Evolutionary conservation across 2,888 invertebrate genomes (phyloP), one percentile per base, ranked within the genome.

Genomic region (Rhabditophanes sp.): DNA sequence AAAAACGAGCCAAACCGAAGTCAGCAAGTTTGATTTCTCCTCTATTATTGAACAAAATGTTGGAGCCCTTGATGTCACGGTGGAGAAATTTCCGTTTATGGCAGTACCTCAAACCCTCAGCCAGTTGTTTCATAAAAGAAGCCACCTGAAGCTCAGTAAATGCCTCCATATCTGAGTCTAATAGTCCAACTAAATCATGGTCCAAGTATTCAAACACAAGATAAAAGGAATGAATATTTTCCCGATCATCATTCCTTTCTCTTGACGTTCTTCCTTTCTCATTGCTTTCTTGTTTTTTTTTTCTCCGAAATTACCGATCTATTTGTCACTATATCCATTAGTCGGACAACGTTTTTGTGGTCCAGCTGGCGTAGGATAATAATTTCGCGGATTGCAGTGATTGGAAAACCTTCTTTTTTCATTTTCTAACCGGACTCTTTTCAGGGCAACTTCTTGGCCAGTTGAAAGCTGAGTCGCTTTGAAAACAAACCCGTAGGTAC

Each of bases 151-250:
- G 75, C 68, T 87, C 85, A 44, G 79, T 82, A 67, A 96, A 88
- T 64, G 82, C 80, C 22, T 93, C 87, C 78, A 90, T 46, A 41
- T 85, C 85, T 14, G 88, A 88, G 67, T 96, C 93, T 31, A 99
- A 70, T 6, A 96, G 72, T 0, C 96, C 96, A 87, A 93, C 93
- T 49, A 96, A 71, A 69, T 96, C 96, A 66, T 99, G 96, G 71
- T 96, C 96, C 85, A 96, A 90, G 70, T 96, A 99, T 67, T 96
- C 96, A 67, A 96, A 96, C 6, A 96, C 96, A 41, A 99, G 73
- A 72, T 96, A 96, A 70, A 99, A 96, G 3, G 93, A 87, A 32
- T n/a, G n/a, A n/a, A n/a, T n/a, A n/a, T n/a, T n/a, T n/a, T n/a
- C n/a, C n/a, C n/a, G n/a, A n/a, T n/a, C n/a, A n/a, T n/a, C n/a